Percentiles rank a stretch among this genome's conserved stretches.
Conservation (phyloP, 2,888 invertebrate species). For the Sphaerophoria rueppellii region DNA sequence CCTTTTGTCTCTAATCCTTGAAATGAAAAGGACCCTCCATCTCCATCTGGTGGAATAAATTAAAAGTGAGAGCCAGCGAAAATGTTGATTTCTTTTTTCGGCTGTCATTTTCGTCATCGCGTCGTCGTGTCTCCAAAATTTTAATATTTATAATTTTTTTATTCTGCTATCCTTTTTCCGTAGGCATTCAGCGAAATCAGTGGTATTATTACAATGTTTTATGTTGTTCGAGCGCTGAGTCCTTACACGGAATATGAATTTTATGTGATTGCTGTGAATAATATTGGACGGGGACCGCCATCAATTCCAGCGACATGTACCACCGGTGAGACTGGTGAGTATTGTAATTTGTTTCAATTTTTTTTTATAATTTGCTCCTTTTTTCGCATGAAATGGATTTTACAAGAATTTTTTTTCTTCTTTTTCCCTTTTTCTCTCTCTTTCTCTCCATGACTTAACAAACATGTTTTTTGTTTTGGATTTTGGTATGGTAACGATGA, state of each 20-base stretch:
- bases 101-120: conserved; percentile 6
- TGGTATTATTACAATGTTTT: conserved; percentile 95
- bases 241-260: conserved; percentile 98
- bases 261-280: conserved; percentile 97
- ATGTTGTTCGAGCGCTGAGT: conserved; percentile 93
- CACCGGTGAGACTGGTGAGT: conserved; percentile 97
- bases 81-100: conserved; percentile 33
- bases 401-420: conserved; percentile 67
- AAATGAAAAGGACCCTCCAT: background rate
- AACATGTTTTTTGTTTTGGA: conserved; percentile 27
- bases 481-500: conserved; percentile 44
- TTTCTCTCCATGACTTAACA: conserved; percentile 78
- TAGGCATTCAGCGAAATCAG: conserved; percentile 96
- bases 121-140: conserved; percentile 14
- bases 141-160: conserved; percentile 46
- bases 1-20: background rate
- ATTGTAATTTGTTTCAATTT: conserved; percentile 51
- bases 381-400: conserved; percentile 75
- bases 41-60: conserved; percentile 49
- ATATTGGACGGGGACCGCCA: conserved; percentile 95
- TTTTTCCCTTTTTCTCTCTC: conserved; percentile 75
- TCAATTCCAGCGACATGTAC: conserved; percentile 95
- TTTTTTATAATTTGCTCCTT: background rate
- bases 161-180: conserved; percentile 36
- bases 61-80: conserved; percentile 33